phyloP scores from a whole-genome alignment of 2,113 vertebrate genomes.

The Brachirus orientalis region DNA sequence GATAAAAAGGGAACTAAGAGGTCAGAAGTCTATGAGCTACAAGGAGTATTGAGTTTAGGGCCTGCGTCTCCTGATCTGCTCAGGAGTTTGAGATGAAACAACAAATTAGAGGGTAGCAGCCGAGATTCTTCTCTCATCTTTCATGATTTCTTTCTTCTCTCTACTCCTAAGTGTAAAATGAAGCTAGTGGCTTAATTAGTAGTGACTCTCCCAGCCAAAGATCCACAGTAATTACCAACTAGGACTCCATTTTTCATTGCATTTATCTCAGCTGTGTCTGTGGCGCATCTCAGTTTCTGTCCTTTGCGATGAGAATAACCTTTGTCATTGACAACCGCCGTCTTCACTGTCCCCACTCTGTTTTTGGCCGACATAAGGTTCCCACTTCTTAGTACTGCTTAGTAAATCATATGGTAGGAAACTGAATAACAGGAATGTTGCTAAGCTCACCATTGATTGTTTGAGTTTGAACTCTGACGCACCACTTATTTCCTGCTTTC shows the following conservation, averaged over 20 bases:
- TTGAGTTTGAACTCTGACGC: conserved; percentile 52
- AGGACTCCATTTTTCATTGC: conserved; percentile 63
- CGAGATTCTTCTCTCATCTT: background rate
- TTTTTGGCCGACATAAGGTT: too few relatives aligned
- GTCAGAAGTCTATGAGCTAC: conserved; percentile 55
- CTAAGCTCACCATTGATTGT: conserved; percentile 53
- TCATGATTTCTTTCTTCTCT: conserved; percentile 20
- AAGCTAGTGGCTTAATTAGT: conserved; percentile 79
- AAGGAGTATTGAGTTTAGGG: conserved; percentile 41
- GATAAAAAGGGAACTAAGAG: conserved; percentile 57
- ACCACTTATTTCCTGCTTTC: conserved; percentile 42
- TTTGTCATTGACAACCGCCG: conserved; percentile 42
- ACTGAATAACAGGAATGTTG: conserved; percentile 49
- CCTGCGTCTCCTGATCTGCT: conserved; percentile 21
- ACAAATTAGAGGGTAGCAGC: background rate
- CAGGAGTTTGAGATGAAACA: conserved; percentile 58
- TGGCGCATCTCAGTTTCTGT: conserved; percentile 31
- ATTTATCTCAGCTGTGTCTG: conserved; percentile 72
- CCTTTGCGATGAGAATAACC: conserved; percentile 46
- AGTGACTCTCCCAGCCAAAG: conserved; percentile 64
- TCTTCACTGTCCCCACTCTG: too few relatives aligned
- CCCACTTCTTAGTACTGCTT: too few relatives aligned
- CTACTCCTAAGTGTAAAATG: conserved; percentile 38
- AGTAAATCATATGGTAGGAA: too few relatives aligned
- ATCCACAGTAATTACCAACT: conserved; percentile 72